These are phyloP conservation scores for Anthoptus insignis DNA, from an alignment of 2,888 invertebrate genomes.

Conservation along the genomic window DNA sequence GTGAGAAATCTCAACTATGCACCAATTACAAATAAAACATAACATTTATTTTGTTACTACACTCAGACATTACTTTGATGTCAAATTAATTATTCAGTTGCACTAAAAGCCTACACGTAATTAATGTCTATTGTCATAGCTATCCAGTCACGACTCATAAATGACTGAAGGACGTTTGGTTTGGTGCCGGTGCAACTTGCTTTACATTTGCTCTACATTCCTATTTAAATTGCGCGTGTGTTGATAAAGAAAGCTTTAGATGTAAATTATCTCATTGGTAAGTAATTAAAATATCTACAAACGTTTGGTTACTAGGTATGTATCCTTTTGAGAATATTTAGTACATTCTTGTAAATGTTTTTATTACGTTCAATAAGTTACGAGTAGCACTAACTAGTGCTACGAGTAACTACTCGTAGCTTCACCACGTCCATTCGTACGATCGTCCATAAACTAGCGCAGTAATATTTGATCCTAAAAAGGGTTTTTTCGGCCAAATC, in stretches of 20 bases:
- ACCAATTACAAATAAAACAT: not conserved
- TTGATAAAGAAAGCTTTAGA: not conserved
- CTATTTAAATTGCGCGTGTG: not conserved
- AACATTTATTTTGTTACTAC: not conserved
- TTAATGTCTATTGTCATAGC: constrained; percentile 14
- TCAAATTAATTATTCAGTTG: not conserved
- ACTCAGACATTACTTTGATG: not conserved
- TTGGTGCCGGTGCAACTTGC: constrained; percentile 12
- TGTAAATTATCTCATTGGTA: not conserved
- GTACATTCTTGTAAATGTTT: no score
- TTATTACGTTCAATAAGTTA: no score
- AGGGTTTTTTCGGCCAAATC: no score
- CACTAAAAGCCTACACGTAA: not conserved
- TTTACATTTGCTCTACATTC: constrained; percentile 12
- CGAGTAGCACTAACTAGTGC: no score
- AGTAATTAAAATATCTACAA: not conserved
- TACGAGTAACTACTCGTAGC: no score
- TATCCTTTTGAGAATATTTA: no score
- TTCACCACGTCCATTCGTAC: no score
- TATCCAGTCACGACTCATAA: constrained; percentile 16
- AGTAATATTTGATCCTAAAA: no score
- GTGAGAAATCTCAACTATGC: no score
- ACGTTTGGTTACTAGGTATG: not conserved
- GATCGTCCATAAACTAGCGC: no score
- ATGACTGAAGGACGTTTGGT: constrained; percentile 22